Evolutionary conservation across 2,888 invertebrate genomes (phyloP), one percentile per base, ranked within the genome.

Genomic region (Agrotis exclamationis): DNA sequence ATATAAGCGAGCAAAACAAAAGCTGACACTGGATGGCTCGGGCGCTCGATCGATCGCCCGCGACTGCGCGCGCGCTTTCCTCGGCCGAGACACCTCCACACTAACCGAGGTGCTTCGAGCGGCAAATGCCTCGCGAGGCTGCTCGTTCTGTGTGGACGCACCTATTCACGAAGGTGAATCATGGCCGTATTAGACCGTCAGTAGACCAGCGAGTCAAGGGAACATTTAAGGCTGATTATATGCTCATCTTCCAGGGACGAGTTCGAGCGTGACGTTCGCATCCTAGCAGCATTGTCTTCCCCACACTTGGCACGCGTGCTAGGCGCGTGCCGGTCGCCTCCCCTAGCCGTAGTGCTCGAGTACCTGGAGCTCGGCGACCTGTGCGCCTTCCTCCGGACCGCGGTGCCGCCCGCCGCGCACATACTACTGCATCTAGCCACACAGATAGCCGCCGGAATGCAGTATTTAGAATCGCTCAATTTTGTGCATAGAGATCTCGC

Each of bases 401-500:
- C 97, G 18, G 97, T 98, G 86, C 97, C 97, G 59, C 97, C 98
- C 82, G 96, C 92, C 0, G 97, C 97, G 86, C 95, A 97, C 64
- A 96, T 97, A 45, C 96, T 98, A 89, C 96, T 98, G 81, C 98
- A 98, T 93, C 97, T 98, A 94, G 98, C 98, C 58, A 97, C 97
- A 98, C 98, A 99, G 93, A 97, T 99, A 80, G 98, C 99, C 2
- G 98, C 98, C 5, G 99, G 99, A 18, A 99, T 99, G 98, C 97
- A 98, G 88, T 99, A 99, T 92, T 95, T 99, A 87, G 99, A 99
- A 95, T 97, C 98, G 60, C 96, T 98, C 82, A 98, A 98, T 94
- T 99, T 99, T 91, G 99, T 99, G 62, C 99, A 99, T 92, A 97
- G 99, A 59, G 99, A 99, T 94, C 95, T 99, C 86, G 98, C 99